Base-by-base conservation (phyloP, 1,140 invertebrate species). In the Theocolax elegans region DNA sequence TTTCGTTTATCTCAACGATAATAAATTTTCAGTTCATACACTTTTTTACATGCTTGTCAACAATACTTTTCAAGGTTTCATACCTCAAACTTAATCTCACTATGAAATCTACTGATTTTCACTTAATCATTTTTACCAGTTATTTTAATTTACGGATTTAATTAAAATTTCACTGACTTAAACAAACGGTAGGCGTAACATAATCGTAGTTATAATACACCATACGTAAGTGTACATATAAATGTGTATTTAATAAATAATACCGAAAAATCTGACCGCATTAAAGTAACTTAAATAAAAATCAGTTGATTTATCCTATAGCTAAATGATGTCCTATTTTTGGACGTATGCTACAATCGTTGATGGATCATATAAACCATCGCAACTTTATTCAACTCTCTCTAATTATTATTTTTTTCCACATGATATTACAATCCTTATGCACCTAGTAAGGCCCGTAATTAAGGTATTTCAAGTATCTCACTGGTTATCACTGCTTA, bases 371-470 rank as follows among this genome's bases (percentile, higher is more conserved):
- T 44, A 54, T n/a, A 29, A 44, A 29, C 10, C 31, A 44, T 56
- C 40, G 27, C 40, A 23, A 13, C 27, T 17, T 2, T 12, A 60
- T 38, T 3, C 8, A 58, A 35, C 21, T n/a, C 15, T 12, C 44
- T 65, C 62, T 48, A 23, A 49, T 29, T 44, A 63, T 8, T 38
- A 17, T 1, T 54, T 27, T 29, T 1, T 60, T 62, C 48, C n/a
- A 2, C 40, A 54, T n/a, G 27, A 48, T 4, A 46, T 70, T 53
- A 62, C 51, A 56, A 76, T 75, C 53, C 74, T 82, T 82, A 82
- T 40, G 54, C 46, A 62, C 66, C 77, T 83, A 81, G 68, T 83
- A 81, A 83, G 80, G 80, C 79, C 77, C 74, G 68, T 76, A 62
- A 48, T 76, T 71, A 64, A 74, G 58, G 58, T 77, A 74, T 75